Evolutionary conservation across 2,113 vertebrate genomes (phyloP).

Genomic region (Vidua chalybeata): DNA sequence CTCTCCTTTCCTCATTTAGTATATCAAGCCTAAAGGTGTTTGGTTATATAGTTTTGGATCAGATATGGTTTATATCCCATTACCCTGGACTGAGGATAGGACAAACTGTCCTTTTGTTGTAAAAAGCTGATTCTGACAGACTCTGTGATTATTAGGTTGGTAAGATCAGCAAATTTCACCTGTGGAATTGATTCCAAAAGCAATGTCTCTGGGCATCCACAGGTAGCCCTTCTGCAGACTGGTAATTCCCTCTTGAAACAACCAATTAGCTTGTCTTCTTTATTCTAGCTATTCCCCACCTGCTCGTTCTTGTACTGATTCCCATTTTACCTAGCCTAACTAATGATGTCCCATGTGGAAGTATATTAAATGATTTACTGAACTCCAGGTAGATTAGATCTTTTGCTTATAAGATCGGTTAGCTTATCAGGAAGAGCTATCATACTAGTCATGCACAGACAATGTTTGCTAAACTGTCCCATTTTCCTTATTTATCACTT

Average conservation of each 20-base stretch:
- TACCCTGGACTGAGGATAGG: background rate
- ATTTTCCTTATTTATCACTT: background rate
- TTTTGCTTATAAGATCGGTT: conserved; percentile 19
- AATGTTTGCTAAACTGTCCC: background rate
- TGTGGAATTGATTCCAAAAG: background rate
- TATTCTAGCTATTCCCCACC: background rate
- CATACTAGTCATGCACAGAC: background rate
- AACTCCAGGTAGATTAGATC: conserved; percentile 31
- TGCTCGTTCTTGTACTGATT: background rate
- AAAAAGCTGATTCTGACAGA: background rate
- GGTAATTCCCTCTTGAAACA: background rate
- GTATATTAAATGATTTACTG: conserved; percentile 26
- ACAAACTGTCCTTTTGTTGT: background rate
- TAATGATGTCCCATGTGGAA: conserved; percentile 28
- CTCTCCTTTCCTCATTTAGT: background rate
- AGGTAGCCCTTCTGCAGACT: background rate
- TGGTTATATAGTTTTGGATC: background rate
- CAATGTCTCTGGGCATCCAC: background rate
- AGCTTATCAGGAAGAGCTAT: background rate
- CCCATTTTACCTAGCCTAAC: conserved; percentile 7
- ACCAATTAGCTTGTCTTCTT: background rate
- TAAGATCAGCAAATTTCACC: background rate
- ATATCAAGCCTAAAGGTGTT: background rate
- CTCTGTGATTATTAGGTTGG: background rate
- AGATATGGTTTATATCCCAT: background rate